These are phyloP conservation scores for Physeter macrocephalus DNA, from an alignment of 2,113 vertebrate genomes.

Conservation along the genomic window DNA sequence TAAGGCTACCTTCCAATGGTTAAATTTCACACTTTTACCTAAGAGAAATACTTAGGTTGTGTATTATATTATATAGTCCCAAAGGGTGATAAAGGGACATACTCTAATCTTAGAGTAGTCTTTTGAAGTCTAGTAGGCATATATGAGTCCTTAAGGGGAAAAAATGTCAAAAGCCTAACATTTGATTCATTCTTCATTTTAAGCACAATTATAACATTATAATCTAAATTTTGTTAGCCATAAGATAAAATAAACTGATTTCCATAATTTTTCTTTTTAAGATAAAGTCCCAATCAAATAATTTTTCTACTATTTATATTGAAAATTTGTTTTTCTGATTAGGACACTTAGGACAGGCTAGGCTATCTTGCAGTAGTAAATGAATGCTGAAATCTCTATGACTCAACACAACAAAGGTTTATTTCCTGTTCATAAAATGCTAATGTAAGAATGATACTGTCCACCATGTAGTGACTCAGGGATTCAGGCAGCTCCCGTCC, in stretches of 20 bases:
- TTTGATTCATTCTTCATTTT: neutral
- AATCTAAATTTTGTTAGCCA: neutral
- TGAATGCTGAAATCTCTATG: neutral
- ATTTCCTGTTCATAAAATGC: neutral
- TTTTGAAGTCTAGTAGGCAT: neutral
- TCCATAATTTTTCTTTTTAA: constrained; percentile 6
- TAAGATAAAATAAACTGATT: neutral
- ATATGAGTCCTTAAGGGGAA: neutral
- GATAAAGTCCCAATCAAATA: neutral
- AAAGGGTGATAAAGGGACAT: neutral
- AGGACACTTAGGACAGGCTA: neutral
- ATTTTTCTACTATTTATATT: neutral
- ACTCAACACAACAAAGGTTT: neutral
- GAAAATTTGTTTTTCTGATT: neutral
- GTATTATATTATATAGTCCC: neutral
- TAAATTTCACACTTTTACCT: neutral
- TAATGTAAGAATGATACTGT: neutral
- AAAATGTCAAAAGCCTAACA: neutral
- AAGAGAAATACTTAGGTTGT: neutral
- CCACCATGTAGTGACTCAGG: neutral
- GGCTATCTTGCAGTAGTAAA: neutral
- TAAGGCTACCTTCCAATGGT: neutral
- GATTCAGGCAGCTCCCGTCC: neutral
- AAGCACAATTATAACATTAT: neutral
- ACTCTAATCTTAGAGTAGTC: neutral